Evolutionary conservation across 2,888 invertebrate genomes (phyloP).

Genomic region (Alsophila aescularia): DNA sequence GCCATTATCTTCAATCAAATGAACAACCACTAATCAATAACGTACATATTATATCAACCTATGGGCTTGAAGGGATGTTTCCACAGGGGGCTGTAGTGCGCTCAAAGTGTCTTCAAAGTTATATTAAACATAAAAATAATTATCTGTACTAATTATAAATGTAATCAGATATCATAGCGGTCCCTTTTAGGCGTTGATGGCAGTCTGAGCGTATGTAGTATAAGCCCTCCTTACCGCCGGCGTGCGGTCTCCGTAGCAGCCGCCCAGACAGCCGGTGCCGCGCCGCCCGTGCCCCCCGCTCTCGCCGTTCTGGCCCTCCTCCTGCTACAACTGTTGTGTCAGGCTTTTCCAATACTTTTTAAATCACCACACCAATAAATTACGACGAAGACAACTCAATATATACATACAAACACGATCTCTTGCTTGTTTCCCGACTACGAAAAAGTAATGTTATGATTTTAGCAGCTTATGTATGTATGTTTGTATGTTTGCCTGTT

Average conservation of each 20-base stretch:
- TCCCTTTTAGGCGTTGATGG: constrained; percentile 1
- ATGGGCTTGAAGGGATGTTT: background rate
- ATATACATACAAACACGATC: background rate
- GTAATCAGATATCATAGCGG: too few species aligned
- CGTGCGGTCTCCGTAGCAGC: constrained; percentile 89
- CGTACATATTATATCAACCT: background rate
- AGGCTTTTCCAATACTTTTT: constrained; percentile 57
- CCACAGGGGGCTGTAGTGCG: constrained; percentile 11
- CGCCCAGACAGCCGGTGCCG: constrained; percentile 88
- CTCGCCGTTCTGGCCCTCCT: constrained; percentile 75
- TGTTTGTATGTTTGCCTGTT: too few species aligned
- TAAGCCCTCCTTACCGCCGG: constrained; percentile 88
- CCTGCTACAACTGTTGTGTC: constrained; percentile 78
- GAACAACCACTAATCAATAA: background rate
- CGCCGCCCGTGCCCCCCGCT: constrained; percentile 85
- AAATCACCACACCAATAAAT: constrained; percentile 15
- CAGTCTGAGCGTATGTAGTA: constrained; percentile 20
- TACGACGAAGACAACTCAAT: constrained; percentile 7
- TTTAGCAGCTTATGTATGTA: too few species aligned
- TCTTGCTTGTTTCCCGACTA: background rate
- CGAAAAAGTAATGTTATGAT: too few species aligned
- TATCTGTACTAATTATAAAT: background rate
- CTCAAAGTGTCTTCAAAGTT: constrained; percentile 21
- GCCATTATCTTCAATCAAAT: too few species aligned
- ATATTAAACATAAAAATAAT: background rate